Evolutionary conservation across 2,113 vertebrate species (phyloP).

Genomic region (Pardalotus punctatus): DNA sequence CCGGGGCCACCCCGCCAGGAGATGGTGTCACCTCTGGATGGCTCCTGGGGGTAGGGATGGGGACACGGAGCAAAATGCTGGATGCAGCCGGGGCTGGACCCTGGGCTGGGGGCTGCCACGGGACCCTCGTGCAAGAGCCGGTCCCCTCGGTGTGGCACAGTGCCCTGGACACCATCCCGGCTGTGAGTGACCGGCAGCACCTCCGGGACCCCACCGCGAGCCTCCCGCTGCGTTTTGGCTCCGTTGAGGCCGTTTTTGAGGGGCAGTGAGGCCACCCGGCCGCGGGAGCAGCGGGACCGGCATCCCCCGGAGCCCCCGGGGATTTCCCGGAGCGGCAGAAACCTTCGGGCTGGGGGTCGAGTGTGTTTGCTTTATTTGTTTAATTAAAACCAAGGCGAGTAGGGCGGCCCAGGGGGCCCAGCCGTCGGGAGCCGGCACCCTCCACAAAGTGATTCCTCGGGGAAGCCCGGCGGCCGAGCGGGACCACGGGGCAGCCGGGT

Average conservation of each 20-base stretch:
- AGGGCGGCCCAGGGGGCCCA: not conserved
- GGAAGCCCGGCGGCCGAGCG: not conserved
- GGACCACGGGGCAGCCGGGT: conserved; percentile 10
- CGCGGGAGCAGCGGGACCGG: not conserved
- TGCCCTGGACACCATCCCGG: not conserved
- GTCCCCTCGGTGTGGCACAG: not conserved
- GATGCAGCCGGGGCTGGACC: not conserved
- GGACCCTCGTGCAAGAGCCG: not conserved
- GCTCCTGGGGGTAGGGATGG: not conserved
- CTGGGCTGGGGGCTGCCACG: not conserved
- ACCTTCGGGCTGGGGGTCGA: not conserved
- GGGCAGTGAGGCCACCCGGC: not conserved
- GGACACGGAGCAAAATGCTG: accelerated
- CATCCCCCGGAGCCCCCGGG: not conserved
- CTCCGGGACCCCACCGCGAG: not conserved
- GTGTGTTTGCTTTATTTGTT: conserved; percentile 5
- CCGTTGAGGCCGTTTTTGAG: not conserved
- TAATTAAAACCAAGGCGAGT: conserved; percentile 26
- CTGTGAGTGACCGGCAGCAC: not conserved
- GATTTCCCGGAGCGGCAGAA: not conserved
- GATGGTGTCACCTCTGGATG: not conserved
- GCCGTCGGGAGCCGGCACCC: not conserved
- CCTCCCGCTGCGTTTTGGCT: not conserved
- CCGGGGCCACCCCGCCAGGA: not conserved
- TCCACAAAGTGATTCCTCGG: not conserved